Evolutionary conservation across 2,113 vertebrate genomes (phyloP), one percentile per base, ranked within the genome.

Genomic region (Plestiodon gilberti): DNA sequence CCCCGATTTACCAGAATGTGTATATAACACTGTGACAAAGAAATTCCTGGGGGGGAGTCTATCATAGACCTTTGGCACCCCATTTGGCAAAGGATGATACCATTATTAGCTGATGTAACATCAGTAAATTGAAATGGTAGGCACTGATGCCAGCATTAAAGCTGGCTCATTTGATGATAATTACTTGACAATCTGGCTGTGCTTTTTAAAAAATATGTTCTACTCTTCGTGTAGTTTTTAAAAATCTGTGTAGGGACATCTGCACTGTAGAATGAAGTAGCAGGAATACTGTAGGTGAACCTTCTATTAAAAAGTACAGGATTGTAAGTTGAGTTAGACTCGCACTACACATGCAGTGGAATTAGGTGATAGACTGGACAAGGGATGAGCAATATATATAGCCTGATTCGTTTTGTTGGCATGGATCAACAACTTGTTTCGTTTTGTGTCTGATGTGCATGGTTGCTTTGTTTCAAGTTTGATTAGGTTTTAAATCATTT

Each of bases 31-130:
- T 38, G 38, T 4, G 43, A 35, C 30, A 65, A 40, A 35, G 62
- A 64, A 55, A 78, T n/a, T 17, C 6, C 35, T 25, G 35, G 43
- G 25, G n/a, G 14, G 30, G 23, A 14, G 61, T 8, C 33, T 65
- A 35, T 84, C 73, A 9, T 23, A 73, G 61, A 87, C 59, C 57
- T 62, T 2, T 64, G 67, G 30, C 38, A 20, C 20, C 22, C 23
- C 2, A 4, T 87, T 81, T 91, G 91, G 88, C 87, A 0, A 23
- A 57, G 71, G 40, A 57, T 48, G 76, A 78, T 88, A 57, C 88
- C 59, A 2, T 0, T 87, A 86, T 90, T 90, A 92, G 91, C 91
- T 93, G 92, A 93, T 93, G 92, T 86, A 92, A 90, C 84, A 87
- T 85, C 48, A 20, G 52, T 87, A 67, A 67, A 81, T 69, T 69